These are phyloP conservation scores for Muschampia plurimacula DNA, from an alignment of 2,888 invertebrate species.

Conservation along the genomic window DNA sequence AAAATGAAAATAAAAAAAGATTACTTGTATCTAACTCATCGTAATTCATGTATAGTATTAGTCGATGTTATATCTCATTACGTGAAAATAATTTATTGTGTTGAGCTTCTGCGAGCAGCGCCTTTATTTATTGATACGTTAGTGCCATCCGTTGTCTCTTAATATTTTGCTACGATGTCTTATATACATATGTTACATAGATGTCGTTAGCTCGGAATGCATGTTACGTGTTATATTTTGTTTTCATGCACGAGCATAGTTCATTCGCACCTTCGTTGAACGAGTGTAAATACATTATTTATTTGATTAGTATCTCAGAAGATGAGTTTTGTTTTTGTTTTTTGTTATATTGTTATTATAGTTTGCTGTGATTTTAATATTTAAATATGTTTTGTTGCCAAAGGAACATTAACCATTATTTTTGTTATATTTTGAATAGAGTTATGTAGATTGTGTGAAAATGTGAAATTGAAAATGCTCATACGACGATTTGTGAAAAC, in stretches of 20 bases:
- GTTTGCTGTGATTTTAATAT: constrained; percentile 53
- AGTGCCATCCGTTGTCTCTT: constrained; percentile 7
- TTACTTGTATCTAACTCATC: constrained; percentile 25
- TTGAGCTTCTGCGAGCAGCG: constrained; percentile 3
- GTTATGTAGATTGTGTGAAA: constrained; percentile 29
- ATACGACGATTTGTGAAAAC: background rate
- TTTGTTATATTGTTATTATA: constrained; percentile 35
- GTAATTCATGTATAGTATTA: constrained; percentile 27
- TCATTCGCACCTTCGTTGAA: constrained; percentile 51
- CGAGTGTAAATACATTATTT: constrained; percentile 43
- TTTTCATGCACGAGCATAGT: constrained; percentile 5
- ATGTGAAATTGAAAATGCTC: constrained; percentile 11
- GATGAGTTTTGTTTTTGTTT: constrained; percentile 42
- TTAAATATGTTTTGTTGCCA: constrained; percentile 47
- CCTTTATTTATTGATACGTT: constrained; percentile 14
- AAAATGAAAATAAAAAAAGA: constrained; percentile 55
- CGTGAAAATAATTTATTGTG: constrained; percentile 9
- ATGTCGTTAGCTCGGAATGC: background rate
- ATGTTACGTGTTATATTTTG: constrained; percentile 1
- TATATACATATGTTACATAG: background rate
- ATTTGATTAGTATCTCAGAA: constrained; percentile 36
- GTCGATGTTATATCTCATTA: background rate
- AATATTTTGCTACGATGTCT: constrained; percentile 1
- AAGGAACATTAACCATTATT: constrained; percentile 46
- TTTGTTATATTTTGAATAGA: constrained; percentile 36